Evolutionary conservation across 2,113 vertebrate genomes (phyloP).

Genomic region (Pollachius pollachius): DNA sequence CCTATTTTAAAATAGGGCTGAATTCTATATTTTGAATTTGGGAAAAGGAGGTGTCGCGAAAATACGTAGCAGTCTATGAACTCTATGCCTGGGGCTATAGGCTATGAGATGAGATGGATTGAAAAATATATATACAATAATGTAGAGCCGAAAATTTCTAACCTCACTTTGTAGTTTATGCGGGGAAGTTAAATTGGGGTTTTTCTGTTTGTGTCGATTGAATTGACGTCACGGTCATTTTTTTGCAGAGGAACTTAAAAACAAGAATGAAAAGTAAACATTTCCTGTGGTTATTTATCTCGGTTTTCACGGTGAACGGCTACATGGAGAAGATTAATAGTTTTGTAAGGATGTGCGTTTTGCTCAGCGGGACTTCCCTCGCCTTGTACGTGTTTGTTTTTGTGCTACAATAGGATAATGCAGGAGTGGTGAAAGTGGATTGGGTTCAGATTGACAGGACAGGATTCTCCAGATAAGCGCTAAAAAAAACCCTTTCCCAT

Average conservation of each 20-base stretch:
- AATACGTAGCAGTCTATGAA: too few relatives aligned
- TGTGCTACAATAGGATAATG: slow-evolving; percentile 67
- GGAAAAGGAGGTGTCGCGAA: too few relatives aligned
- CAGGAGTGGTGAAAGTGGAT: slow-evolving; percentile 45
- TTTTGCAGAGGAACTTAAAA: slow-evolving; percentile 54
- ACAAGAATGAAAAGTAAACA: slow-evolving; percentile 70
- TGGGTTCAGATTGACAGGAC: slow-evolving; percentile 48
- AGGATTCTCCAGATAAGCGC: slow-evolving; percentile 32
- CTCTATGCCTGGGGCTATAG: too few relatives aligned
- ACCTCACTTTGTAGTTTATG: too few relatives aligned
- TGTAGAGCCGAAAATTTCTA: too few relatives aligned
- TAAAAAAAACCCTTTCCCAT: not conserved
- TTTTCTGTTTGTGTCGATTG: too few relatives aligned
- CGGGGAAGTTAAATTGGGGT: too few relatives aligned
- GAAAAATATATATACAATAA: too few relatives aligned
- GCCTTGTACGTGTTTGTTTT: slow-evolving; percentile 72
- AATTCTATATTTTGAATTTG: too few relatives aligned
- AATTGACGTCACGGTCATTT: not conserved
- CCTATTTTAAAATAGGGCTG: not conserved
- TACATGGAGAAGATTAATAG: slow-evolving; percentile 72
- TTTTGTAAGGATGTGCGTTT: slow-evolving; percentile 69
- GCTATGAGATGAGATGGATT: too few relatives aligned
- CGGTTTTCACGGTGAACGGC: slow-evolving; percentile 73
- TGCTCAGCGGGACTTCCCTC: slow-evolving; percentile 63
- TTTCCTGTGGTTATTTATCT: slow-evolving; percentile 75